A percentile compares a stretch with the other conserved stretches of the same genome.
These are phyloP conservation scores for Acipenser oxyrinchus DNA, from an alignment of 2,797 vertebrate genomes.

Conservation along the genomic window DNA sequence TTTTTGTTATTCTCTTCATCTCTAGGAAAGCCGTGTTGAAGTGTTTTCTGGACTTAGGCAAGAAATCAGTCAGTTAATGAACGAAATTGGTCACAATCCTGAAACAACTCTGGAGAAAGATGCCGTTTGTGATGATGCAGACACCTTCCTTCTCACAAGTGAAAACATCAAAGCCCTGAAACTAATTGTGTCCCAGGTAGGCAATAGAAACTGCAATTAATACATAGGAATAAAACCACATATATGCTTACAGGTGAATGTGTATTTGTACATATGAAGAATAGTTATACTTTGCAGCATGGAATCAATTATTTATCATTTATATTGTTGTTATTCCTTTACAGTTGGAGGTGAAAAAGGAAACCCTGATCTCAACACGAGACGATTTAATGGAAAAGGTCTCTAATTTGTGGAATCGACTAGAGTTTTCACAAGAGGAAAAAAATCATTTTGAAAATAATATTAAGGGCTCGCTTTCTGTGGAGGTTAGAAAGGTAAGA, in stretches of 20 bases:
- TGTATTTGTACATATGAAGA: neutral
- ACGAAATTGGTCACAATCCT: constrained; percentile 47
- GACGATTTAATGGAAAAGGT: constrained; percentile 26
- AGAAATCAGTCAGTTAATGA: constrained; percentile 38
- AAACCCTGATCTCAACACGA: constrained; percentile 17
- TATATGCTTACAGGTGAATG: too few relatives aligned
- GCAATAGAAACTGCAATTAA: neutral
- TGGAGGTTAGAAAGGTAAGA: constrained; percentile 25
- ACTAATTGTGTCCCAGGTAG: constrained; percentile 44
- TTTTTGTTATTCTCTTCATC: constrained; percentile 9
- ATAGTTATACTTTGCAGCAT: neutral
- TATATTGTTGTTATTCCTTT: neutral
- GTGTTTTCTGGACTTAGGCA: constrained; percentile 42
- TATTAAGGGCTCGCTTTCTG: constrained; percentile 21
- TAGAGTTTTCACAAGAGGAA: constrained; percentile 29
- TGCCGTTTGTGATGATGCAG: constrained; percentile 38
- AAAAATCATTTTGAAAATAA: constrained; percentile 9
- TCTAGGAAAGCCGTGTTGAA: constrained; percentile 39
- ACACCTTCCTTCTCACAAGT: constrained; percentile 47
- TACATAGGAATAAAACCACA: neutral
- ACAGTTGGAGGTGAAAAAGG: constrained; percentile 35
- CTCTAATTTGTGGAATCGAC: constrained; percentile 28
- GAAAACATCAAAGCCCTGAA: constrained; percentile 50
- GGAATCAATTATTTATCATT: neutral
- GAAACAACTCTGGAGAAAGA: constrained; percentile 50